These are phyloP conservation scores for Calameuta pallipes DNA, from an alignment of 2,888 invertebrate genomes.

Conservation along the genomic window DNA sequence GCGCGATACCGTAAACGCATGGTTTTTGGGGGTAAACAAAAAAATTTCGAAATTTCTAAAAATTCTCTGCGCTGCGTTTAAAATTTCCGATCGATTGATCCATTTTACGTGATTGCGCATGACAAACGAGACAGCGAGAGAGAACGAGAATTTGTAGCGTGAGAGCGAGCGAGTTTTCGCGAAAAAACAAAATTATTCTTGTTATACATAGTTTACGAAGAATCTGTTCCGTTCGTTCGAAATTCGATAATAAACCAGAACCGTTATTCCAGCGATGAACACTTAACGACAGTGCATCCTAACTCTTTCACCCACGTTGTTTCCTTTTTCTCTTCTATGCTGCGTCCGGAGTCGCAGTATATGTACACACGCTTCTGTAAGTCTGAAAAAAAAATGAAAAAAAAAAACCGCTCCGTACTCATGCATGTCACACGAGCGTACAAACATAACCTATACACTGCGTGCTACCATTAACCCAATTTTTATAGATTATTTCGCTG, in stretches of 20 bases:
- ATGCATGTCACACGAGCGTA: background rate
- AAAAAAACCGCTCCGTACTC: background rate
- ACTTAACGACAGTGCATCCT: background rate
- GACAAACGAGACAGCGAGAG: background rate
- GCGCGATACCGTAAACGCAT: background rate
- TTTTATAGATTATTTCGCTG: background rate
- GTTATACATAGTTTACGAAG: background rate
- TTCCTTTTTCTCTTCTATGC: background rate
- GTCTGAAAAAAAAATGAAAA: background rate
- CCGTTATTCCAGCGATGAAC: background rate
- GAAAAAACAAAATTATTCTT: background rate
- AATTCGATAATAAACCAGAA: background rate
- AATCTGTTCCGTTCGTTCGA: background rate
- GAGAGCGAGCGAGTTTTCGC: background rate
- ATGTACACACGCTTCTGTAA: background rate
- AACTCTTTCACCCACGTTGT: background rate
- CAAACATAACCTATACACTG: background rate
- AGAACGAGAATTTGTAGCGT: background rate
- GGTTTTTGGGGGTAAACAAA: background rate
- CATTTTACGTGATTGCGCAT: too few relatives aligned
- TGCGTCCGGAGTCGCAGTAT: background rate
- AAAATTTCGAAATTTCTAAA: background rate
- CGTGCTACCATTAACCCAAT: background rate
- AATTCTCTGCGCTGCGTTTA: background rate
- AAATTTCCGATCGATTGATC: too few relatives aligned